Percentiles rank a stretch among this genome's conserved stretches.
phyloP scores from a whole-genome alignment of 2,113 vertebrate genomes.

The Antigone vipio region DNA sequence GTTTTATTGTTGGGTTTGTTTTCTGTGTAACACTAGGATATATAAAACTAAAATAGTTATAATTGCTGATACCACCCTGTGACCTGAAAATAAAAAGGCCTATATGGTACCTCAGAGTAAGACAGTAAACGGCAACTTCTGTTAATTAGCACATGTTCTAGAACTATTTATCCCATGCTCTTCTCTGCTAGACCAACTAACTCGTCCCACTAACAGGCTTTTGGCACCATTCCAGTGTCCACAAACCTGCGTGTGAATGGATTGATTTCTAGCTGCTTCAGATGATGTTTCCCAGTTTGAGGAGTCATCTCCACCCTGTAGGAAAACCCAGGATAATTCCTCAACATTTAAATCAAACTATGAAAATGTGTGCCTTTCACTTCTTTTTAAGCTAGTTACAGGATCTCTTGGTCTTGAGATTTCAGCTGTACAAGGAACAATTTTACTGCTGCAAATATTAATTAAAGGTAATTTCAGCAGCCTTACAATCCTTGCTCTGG shows the following conservation, averaged over 20 bases:
- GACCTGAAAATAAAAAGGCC: background rate
- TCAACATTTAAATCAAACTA: background rate
- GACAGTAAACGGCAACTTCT: background rate
- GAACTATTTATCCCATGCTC: background rate
- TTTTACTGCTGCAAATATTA: background rate
- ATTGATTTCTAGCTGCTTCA: background rate
- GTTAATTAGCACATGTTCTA: background rate
- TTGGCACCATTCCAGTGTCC: background rate
- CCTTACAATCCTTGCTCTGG: background rate
- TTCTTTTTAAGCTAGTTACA: background rate
- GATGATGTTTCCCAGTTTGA: background rate
- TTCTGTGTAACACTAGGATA: background rate
- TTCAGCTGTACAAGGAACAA: background rate
- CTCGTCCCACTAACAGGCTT: background rate
- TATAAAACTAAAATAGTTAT: background rate
- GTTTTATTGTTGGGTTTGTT: background rate
- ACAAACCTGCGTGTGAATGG: background rate
- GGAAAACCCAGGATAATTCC: background rate
- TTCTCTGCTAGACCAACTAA: background rate
- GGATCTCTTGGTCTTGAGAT: background rate
- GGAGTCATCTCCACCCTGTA: background rate
- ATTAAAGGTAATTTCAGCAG: background rate
- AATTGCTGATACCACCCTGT: background rate
- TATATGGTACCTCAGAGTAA: background rate
- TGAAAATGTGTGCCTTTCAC: background rate